These are phyloP conservation scores for Lasioglossum zephyrum DNA, from an alignment of 2,888 invertebrate species.

Conservation along the genomic window DNA sequence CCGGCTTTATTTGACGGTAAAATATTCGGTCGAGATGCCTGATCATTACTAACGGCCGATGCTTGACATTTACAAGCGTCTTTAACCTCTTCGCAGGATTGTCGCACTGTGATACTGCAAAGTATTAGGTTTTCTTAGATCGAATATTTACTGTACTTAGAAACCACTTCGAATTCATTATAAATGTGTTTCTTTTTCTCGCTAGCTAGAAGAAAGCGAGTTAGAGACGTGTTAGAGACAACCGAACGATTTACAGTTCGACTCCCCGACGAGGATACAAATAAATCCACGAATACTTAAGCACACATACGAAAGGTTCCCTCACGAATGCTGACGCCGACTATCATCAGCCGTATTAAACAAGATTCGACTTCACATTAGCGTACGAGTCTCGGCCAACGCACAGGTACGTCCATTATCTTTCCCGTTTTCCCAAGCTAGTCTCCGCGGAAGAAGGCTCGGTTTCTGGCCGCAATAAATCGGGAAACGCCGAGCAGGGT, in stretches of 20 bases:
- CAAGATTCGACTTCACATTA: neutral
- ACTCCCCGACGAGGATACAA: too few relatives aligned
- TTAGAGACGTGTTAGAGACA: neutral
- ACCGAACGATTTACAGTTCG: neutral
- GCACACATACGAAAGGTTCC: neutral
- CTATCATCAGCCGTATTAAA: neutral
- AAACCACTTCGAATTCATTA: neutral
- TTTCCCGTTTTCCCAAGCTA: neutral
- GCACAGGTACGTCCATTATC: neutral
- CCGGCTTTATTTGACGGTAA: neutral
- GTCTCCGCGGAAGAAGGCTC: neutral
- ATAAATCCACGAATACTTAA: neutral
- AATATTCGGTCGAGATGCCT: too few relatives aligned
- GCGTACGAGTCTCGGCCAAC: slow-evolving; percentile 12
- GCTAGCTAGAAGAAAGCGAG: neutral
- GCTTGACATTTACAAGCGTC: neutral
- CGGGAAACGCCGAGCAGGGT: slow-evolving; percentile 49
- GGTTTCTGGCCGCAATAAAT: slow-evolving; percentile 63
- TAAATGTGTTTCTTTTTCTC: neutral
- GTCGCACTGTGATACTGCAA: too few relatives aligned
- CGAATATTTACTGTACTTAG: too few relatives aligned
- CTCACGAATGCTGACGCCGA: neutral
- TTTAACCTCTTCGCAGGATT: neutral
- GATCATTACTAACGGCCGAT: neutral
- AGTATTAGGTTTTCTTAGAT: neutral